phyloP scores from a whole-genome alignment of 2,888 invertebrate genomes.

The Dermolepida albohirtum region DNA sequence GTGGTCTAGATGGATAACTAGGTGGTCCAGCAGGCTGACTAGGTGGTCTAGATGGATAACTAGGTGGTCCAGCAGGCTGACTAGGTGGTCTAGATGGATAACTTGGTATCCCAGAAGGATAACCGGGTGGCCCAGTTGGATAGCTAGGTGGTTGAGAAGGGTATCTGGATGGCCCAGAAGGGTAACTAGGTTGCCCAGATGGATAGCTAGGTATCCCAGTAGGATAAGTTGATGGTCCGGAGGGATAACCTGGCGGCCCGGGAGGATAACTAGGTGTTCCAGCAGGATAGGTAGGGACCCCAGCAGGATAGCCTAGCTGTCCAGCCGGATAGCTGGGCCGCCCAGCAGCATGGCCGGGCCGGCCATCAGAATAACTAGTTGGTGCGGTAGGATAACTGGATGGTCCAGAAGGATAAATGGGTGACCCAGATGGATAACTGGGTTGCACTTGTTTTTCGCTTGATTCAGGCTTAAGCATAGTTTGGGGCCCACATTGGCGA shows the following conservation, averaged over 20 bases:
- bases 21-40: slow-evolving; percentile 19
- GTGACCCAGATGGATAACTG: slow-evolving; percentile 17
- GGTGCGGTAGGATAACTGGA: not conserved
- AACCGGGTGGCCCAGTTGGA: slow-evolving; percentile 36
- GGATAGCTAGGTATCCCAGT: slow-evolving; percentile 10
- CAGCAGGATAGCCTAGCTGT: not conserved
- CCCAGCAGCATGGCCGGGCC: too few species aligned
- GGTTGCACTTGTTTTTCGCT: slow-evolving; percentile 42
- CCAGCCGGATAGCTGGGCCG: too few species aligned
- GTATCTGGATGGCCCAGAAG: slow-evolving; percentile 34
- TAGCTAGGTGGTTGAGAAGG: not conserved
- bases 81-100: slow-evolving; percentile 30
- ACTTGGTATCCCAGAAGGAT: slow-evolving; percentile 28
- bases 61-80: slow-evolving; percentile 30
- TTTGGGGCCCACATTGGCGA: not conserved
- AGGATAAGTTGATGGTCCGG: slow-evolving; percentile 2
- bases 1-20: slow-evolving; percentile 30
- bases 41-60: slow-evolving; percentile 29
- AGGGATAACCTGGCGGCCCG: slow-evolving; percentile 13
- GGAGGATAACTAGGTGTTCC: slow-evolving; percentile 26
- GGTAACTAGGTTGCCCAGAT: slow-evolving; percentile 13
- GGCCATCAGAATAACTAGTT: too few species aligned
- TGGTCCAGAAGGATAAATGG: not conserved
- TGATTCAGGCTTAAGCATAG: slow-evolving; percentile 42
- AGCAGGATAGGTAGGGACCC: slow-evolving; percentile 13